These are phyloP conservation scores for Cephalotes varians DNA, from an alignment of 2,888 invertebrate species.

Conservation along the genomic window DNA sequence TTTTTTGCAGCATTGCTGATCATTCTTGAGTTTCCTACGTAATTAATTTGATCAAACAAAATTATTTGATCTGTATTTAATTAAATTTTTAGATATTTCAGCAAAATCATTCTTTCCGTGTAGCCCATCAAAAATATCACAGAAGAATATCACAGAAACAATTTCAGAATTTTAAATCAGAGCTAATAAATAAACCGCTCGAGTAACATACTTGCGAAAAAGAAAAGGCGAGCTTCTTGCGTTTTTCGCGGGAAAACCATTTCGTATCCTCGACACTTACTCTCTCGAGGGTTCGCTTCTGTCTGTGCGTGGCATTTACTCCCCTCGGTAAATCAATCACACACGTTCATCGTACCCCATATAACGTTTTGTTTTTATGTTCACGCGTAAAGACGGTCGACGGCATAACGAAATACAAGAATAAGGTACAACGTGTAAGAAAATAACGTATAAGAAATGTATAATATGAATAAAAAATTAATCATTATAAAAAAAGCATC, in stretches of 20 bases:
- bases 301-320: slow-evolving; percentile 75
- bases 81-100: too few species aligned
- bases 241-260: slow-evolving; percentile 39
- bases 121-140: neutral
- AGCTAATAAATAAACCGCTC: slow-evolving; percentile 19
- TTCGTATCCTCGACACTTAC: slow-evolving; percentile 47
- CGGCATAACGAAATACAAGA: neutral
- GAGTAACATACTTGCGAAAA: neutral
- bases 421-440: neutral
- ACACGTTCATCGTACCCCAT: slow-evolving; percentile 62
- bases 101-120: too few species aligned
- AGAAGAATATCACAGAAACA: too few species aligned
- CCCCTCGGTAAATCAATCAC: slow-evolving; percentile 79
- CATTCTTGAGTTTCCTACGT: too few species aligned
- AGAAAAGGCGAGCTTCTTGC: slow-evolving; percentile 4
- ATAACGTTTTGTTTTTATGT: slow-evolving; percentile 76
- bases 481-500: neutral
- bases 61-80: too few species aligned
- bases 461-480: neutral
- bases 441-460: neutral
- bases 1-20: too few species aligned
- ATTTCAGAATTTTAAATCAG: neutral
- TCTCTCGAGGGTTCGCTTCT: slow-evolving; percentile 55
- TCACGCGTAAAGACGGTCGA: slow-evolving; percentile 28
- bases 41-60: too few species aligned